Evolutionary conservation across 2,797 vertebrate genomes (phyloP), one percentile per base, ranked within the genome.

Genomic region (Pempheris klunzingeri): DNA sequence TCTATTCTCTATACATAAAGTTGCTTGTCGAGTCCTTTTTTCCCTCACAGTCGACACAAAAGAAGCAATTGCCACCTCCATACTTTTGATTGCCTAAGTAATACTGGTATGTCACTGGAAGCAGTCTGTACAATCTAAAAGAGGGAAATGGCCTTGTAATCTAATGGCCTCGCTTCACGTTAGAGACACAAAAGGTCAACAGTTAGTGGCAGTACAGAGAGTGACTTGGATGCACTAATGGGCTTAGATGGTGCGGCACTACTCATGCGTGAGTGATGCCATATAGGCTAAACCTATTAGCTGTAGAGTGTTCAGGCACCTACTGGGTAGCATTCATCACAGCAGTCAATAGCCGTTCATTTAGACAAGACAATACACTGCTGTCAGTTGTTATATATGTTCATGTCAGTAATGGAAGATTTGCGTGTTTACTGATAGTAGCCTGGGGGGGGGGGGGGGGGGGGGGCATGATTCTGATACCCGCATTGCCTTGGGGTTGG

Each of bases 221-320:
- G 83, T 74, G 89, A 90, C 84, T 82, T 74, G 73, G 72, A 67
- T 3, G 13, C 60, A 54, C 83, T 92, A 91, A 92, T 92, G 88
- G 89, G 78, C 78, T 91, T 82, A 89, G 75, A 88, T 86, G 62
- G 82, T 86, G 84, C 76, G 38, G 76, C 41, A 49, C 74, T 68
- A 32, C 84, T 78, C 74, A 26, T 74, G 43, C 73, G 78, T 70
- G 72, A 86, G 74, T 22, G 77, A 81, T 81, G 77, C 60, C 81
- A 80, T 80, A 76, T 81, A 81, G 82, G 71, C 77, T 85, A 74
- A 91, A 91, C 79, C 86, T 88, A 85, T 90, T 87, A 84, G 64
- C 77, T 57, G 32, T 15, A 49, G 43, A 62, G 80, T 55, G 26
- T 74, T 81, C 65, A 47, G 54, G 64, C 80, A 72, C 72, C 72